A percentile compares a stretch with the other conserved stretches of the same genome.
These are phyloP conservation scores for Leptogaster cylindrica DNA, from an alignment of 2,888 invertebrate species.

Conservation along the genomic window DNA sequence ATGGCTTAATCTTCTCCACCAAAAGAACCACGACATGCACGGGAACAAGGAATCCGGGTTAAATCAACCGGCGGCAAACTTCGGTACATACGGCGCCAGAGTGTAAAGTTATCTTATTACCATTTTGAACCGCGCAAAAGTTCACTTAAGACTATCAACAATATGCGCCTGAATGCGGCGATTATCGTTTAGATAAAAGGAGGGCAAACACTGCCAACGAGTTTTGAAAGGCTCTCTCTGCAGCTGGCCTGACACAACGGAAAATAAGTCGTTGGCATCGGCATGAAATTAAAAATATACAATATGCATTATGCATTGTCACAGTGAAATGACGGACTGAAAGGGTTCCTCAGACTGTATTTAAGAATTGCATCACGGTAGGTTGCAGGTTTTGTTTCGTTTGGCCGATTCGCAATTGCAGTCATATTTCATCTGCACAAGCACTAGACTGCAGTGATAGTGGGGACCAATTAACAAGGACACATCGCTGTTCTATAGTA, in stretches of 20 bases:
- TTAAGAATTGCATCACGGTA: neutral
- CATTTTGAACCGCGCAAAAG: conserved; percentile 26
- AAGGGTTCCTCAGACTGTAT: conserved; percentile 14
- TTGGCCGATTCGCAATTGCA: neutral
- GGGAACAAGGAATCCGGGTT: neutral
- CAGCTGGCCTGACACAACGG: neutral
- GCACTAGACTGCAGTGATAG: neutral
- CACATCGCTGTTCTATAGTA: too few relatives aligned
- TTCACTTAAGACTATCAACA: conserved; percentile 38
- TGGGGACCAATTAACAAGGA: too few relatives aligned
- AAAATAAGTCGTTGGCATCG: conserved; percentile 20
- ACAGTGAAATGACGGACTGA: too few relatives aligned
- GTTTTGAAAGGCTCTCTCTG: neutral
- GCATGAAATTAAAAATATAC: conserved; percentile 33
- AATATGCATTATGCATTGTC: conserved; percentile 2
- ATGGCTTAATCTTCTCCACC: conserved; percentile 21
- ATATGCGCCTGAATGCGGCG: conserved; percentile 31
- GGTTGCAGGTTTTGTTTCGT: neutral
- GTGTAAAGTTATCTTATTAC: conserved; percentile 35
- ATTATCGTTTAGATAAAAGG: conserved; percentile 18
- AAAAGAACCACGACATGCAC: conserved; percentile 4
- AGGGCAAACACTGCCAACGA: conserved; percentile 26
- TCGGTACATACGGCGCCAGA: conserved; percentile 16
- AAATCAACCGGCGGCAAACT: neutral
- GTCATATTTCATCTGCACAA: neutral